Percentiles rank a stretch among this genome's conserved stretches.
phyloP scores from a whole-genome alignment of 2,113 vertebrate genomes.

The Ornithorhynchus anatinus region DNA sequence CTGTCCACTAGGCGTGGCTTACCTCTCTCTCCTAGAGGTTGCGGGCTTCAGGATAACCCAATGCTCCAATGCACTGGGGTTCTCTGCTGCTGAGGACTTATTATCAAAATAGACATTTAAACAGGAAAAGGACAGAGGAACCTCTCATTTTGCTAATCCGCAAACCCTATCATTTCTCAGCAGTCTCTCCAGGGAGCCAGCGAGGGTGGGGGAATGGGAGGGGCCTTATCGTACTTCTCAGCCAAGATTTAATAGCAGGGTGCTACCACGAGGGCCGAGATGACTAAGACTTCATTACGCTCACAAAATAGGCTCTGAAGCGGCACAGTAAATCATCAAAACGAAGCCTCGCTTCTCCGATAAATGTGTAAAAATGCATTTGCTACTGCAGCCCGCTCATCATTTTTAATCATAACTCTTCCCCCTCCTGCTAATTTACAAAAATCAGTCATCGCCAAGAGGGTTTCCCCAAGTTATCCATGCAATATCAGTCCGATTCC shows the following conservation, averaged over 20 bases:
- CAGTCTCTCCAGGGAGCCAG: conserved; percentile 41
- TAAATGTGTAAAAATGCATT: conserved; percentile 45
- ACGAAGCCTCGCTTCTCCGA: conserved; percentile 52
- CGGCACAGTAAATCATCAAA: conserved; percentile 42
- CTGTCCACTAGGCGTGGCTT: too few relatives aligned
- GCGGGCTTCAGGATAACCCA: conserved; percentile 12
- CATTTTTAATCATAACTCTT: conserved; percentile 22
- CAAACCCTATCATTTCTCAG: conserved; percentile 61
- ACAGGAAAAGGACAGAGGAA: conserved; percentile 50
- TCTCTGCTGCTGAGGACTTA: conserved; percentile 54
- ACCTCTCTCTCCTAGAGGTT: conserved; percentile 9
- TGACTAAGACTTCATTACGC: conserved; percentile 45
- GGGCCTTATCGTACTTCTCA: conserved; percentile 60
- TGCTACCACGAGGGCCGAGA: conserved; percentile 52
- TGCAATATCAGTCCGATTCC: too few relatives aligned
- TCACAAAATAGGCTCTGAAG: conserved; percentile 45
- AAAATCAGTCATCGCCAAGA: conserved; percentile 34
- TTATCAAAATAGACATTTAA: conserved; percentile 62
- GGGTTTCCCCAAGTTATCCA: conserved; percentile 27
- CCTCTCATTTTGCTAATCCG: conserved; percentile 63
- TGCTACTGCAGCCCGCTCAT: conserved; percentile 24
- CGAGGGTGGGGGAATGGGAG: conserved; percentile 51
- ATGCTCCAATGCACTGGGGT: conserved; percentile 26
- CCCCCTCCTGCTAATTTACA: conserved; percentile 39
- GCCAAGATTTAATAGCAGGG: conserved; percentile 64